Percentiles rank a stretch among this genome's conserved stretches.
These are phyloP conservation scores for Palaemon carinicauda DNA, from an alignment of 1,140 invertebrate species.

Conservation along the genomic window DNA sequence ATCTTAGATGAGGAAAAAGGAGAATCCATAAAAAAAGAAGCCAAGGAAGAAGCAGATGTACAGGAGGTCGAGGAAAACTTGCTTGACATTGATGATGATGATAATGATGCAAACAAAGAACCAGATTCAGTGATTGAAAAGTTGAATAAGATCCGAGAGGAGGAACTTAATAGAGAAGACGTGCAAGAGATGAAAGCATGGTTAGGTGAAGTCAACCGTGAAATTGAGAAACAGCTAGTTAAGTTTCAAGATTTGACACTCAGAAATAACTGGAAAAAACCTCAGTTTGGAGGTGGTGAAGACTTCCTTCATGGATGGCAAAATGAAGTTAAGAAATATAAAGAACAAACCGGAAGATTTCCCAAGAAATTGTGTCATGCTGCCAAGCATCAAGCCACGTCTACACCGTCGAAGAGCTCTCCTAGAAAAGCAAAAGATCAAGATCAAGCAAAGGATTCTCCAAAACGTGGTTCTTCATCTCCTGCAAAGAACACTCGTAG, in stretches of 20 bases:
- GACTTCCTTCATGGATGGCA: conserved; percentile 58
- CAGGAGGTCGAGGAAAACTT: neutral
- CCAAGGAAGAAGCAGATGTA: neutral
- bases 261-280: conserved; percentile 54
- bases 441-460: conserved; percentile 35
- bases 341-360: conserved; percentile 47
- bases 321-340: conserved; percentile 55
- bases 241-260: conserved; percentile 44
- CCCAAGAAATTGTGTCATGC: conserved; percentile 50
- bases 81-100: conserved; percentile 1
- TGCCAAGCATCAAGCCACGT: conserved; percentile 13
- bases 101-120: neutral
- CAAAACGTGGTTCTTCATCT: conserved; percentile 16
- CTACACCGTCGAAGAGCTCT: neutral
- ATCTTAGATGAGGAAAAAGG: neutral
- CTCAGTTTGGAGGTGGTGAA: conserved; percentile 56
- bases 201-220: conserved; percentile 37
- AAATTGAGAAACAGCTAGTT: conserved; percentile 52
- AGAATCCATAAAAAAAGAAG: neutral
- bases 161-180: conserved; percentile 55
- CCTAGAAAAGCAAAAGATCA: conserved; percentile 17
- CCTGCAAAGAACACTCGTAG: conserved; percentile 55
- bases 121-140: conserved; percentile 54
- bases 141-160: conserved; percentile 43
- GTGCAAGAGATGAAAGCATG: conserved; percentile 54